Evolutionary conservation across 2,888 invertebrate species (phyloP), one percentile per base, ranked within the genome.

Genomic region (Drosophila emarginata): DNA sequence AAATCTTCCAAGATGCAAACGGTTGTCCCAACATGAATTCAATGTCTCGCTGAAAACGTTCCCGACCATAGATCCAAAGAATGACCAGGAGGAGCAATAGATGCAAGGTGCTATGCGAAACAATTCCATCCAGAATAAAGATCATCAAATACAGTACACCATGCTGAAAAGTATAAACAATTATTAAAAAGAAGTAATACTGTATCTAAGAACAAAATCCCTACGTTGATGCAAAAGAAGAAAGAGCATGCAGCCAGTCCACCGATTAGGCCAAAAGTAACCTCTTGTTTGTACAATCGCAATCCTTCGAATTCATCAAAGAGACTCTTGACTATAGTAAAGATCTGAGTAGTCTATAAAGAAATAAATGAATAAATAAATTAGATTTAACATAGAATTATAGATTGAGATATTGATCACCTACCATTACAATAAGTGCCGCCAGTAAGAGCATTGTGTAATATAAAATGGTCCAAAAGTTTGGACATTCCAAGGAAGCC

Each of bases 1-100:
- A 89, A 4, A 91, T 67, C 75, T 89, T 90, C 78, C 92, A 93
- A 23, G 93, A 92, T 12, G 84, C 75, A 51, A 96, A 91, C 3
- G 93, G 94, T 68, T 93, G 93, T 0, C 94, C 94, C 94, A 96
- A 94, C 96, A 96, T 96, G 89, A 96, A 96, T 78, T 94, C 93
- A 0, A 96, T 91, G 84, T 96, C 96, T 12, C 93, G 91, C 45
- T 94, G 93, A 63, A 96, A 93, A 60, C 93, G 93, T 4, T 92
- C 90, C 1, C 94, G 92, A 78, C 97, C 97, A 85, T 97, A 97
- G 36, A 95, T 94, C 95, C 97, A 97, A 1, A 96, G 94, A 0
- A 97, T 94, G 2, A 96, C 95, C 52, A 96, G 90, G n/a, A 97
- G 93, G 90, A 98, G 96, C 63, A 97, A 93, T 4, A 96, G 61